Evolutionary conservation across 35 echinoderm and acorn worm species (phyloP), one percentile per base, ranked within the genome.

Genomic region (Diadema setosum): DNA sequence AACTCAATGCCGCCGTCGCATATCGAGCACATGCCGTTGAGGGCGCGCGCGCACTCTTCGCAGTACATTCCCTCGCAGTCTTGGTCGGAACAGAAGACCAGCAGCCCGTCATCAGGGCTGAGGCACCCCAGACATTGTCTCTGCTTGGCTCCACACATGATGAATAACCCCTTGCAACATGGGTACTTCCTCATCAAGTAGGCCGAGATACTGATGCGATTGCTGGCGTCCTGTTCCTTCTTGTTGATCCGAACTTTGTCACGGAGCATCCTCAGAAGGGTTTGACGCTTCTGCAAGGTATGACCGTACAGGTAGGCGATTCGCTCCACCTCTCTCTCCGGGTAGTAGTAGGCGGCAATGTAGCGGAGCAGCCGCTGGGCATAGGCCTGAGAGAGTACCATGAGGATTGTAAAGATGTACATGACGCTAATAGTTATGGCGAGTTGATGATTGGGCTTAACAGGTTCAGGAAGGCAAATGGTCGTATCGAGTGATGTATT

Each of bases 341-440:
- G 94, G 40, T 97, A 97, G 81, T 90, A 97, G 30, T 93, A 93
- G 5, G 91, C 70, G 3, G 94, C 94, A 35, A 97, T 97, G 43
- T 85, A 59, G 14, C 91, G 60, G 49, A 91, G 70, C 29, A 97
- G 39, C 6, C 94, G 82, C 18, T 86, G 55, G 27, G 91, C 91
- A 42, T 97, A 97, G 11, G 94, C 91, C 45, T 97, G 94, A 57
- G 73, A 97, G 39, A 97, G 85, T 5, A 97, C 86, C 46, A 87
- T 97, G 32, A 93, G 12, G n/a, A 97, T 46, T 2, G 91, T 90
- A 35, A 83, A 40, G 18, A 81, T 80, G 75, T 97, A 93, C 32
- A 97, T 42, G 7, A 82, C 67, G 30, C 82, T 87, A 20, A 97
- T 86, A 3, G 73, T 87, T n/a, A 97, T 85, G 46, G 87, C 46